Evolutionary conservation across 2,888 invertebrate species (phyloP), one percentile per base, ranked within the genome.

Genomic region (Parnassius orleans): DNA sequence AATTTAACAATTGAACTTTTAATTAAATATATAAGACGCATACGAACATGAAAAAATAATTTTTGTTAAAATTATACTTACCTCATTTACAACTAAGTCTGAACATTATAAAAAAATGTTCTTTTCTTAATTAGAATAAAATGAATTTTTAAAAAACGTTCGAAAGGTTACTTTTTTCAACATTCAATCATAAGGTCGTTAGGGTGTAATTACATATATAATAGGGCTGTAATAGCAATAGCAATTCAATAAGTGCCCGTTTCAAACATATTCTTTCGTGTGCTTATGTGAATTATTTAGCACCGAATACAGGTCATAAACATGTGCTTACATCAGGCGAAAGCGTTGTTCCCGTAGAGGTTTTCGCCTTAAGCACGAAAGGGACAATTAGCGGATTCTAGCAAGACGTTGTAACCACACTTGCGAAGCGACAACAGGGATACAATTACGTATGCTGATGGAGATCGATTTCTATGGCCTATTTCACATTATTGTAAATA

Each of bases 371-470:
- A 72, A 71, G 72, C 72, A 70, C 71, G 65, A 66, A 65, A 67
- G 72, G 72, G 69, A 65, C 64, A 67, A n/a, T 43, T 63, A 63
- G 63, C 63, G 63, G 58, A 54, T 50, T 44, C 63, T 66, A 66
- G 69, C 68, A 69, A 63, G 62, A 66, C 66, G 61, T 64, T 64
- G 66, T 75, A 74, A 70, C 72, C 69, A 72, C 74, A 72, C 66
- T 72, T 71, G 72, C 73, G 68, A 73, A 73, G 72, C 73, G 66
- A 70, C 69, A 71, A 66, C 67, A 69, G 68, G 68, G 72, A 67
- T 58, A 66, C 66, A 63, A 68, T 68, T 65, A 70, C 73, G 68
- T 69, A 67, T 65, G 59, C 64, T 66, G 60, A 61, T 44, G 46
- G 52, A 56, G 57, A 58, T 63, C 63, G 50, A 64, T 70, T 72